Evolutionary conservation across 2,797 vertebrate genomes (phyloP), one percentile per base, ranked within the genome.

Genomic region (Melanotaenia pygmaea): DNA sequence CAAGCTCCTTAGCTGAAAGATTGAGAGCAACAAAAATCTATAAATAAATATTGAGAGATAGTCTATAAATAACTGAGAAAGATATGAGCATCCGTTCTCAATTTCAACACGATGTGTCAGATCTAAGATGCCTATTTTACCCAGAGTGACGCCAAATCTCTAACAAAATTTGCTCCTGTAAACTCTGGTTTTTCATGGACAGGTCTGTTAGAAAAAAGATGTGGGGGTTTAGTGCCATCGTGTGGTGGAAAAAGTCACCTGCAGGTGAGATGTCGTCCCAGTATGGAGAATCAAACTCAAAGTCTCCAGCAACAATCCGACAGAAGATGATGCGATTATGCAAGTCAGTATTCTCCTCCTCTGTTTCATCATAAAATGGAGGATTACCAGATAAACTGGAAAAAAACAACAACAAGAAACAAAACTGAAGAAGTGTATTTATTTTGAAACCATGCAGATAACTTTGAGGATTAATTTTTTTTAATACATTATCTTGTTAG

Each of bases 271-370:
- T 96, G 66, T 96, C 94, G 65, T 96, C 95, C 96, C 96, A 97
- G 81, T 96, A 96, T 0, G 96, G 96, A 40, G 96, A 89, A 67
- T 97, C 96, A 74, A 97, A 97, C 86, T 96, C 95, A 69, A 95
- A 97, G 43, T 97, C 96, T n/a, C 95, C 95, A 16, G 92, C 94
- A 70, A 97, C 94, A 60, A 97, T 97, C 60, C 96, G 95, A 81
- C 96, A 96, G 92, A 96, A 97, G 79, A 97, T 96, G 67, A 95
- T 96, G 67, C 95, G 95, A 85, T 97, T 96, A 79, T 96, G 95
- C 67, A 94, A 90, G 84, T 96, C 94, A 1, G 92, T 94, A 81
- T 96, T 95, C 67, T 96, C 95, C 75, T 97, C 96, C 73, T 96
- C 96, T 0, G 94, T 94, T 81, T 97, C 96, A 62, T 96, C 96